Evolutionary conservation across 2,888 invertebrate species (phyloP).

Genomic region (Dioctria linearis): DNA sequence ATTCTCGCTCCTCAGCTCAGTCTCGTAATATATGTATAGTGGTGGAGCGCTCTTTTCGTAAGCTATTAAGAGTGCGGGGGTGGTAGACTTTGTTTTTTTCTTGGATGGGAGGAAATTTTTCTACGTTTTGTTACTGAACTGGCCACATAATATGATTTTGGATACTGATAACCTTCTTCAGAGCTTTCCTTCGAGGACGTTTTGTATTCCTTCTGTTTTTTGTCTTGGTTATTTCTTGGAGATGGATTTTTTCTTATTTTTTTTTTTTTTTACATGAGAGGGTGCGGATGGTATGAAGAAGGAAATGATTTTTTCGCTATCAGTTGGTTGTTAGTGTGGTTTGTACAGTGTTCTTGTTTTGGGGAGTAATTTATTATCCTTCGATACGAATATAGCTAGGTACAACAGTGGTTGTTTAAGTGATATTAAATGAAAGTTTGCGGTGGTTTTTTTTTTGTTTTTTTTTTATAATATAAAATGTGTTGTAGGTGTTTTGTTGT

Average conservation of each 20-base stretch:
- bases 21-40: too few species aligned
- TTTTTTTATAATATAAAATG: too few species aligned
- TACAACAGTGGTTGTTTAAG: background rate
- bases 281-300: background rate
- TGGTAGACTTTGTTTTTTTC: conserved; percentile 41
- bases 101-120: background rate
- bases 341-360: conserved; percentile 15
- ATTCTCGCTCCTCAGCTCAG: background rate
- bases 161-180: conserved; percentile 37
- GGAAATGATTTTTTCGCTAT: conserved; percentile 48
- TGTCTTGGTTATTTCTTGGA: conserved; percentile 27
- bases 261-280: background rate
- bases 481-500: too few species aligned
- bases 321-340: conserved; percentile 30
- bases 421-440: background rate
- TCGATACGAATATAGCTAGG: conserved; percentile 7
- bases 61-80: conserved; percentile 34
- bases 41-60: conserved; percentile 8
- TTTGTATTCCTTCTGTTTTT: conserved; percentile 39
- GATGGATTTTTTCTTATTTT: background rate
- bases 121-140: conserved; percentile 28
- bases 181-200: conserved; percentile 10
- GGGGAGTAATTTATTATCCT: conserved; percentile 35
- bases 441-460: too few species aligned
- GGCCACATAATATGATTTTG: conserved; percentile 50